Conservation (phyloP, 2,888 invertebrate species). For the Dysmachus trigonus region DNA sequence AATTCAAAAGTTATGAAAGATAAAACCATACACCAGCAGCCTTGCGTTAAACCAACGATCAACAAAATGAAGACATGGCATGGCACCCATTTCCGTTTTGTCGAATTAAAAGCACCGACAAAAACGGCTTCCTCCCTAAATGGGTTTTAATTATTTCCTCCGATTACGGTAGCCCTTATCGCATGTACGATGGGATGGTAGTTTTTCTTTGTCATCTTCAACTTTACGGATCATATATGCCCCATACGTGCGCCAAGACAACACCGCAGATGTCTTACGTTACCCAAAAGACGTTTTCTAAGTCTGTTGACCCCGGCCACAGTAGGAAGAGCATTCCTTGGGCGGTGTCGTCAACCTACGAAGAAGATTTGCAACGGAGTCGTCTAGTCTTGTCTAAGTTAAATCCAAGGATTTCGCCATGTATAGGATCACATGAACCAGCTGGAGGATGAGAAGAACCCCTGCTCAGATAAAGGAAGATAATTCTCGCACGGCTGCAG, state of each 20-base stretch:
- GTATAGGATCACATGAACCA: neutral
- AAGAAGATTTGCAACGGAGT: slow-evolving; percentile 8
- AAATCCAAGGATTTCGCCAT: slow-evolving; percentile 25
- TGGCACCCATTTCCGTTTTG: slow-evolving; percentile 18
- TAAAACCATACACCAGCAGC: neutral
- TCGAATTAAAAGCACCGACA: slow-evolving; percentile 14
- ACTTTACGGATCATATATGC: slow-evolving; percentile 9
- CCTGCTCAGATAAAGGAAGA: slow-evolving; percentile 5
- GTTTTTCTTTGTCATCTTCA: slow-evolving; percentile 21
- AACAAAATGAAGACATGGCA: neutral
- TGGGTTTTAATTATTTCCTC: slow-evolving; percentile 42
- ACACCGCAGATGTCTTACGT: slow-evolving; percentile 21
- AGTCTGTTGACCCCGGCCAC: slow-evolving; percentile 9
- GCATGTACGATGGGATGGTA: slow-evolving; percentile 14
- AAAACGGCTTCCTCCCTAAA: slow-evolving; percentile 37
- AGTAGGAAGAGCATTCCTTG: neutral
- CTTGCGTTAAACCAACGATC: neutral
- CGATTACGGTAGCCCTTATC: slow-evolving; percentile 32
- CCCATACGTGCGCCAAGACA: neutral
- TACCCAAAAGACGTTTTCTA: neutral
- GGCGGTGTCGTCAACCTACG: neutral
- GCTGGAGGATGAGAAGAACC: neutral
- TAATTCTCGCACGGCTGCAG: neutral
- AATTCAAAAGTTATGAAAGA: neutral
- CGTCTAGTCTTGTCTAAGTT: slow-evolving; percentile 24